Conservation (phyloP, 1,140 invertebrate genomes). For the Zaprionus nigranus region DNA sequence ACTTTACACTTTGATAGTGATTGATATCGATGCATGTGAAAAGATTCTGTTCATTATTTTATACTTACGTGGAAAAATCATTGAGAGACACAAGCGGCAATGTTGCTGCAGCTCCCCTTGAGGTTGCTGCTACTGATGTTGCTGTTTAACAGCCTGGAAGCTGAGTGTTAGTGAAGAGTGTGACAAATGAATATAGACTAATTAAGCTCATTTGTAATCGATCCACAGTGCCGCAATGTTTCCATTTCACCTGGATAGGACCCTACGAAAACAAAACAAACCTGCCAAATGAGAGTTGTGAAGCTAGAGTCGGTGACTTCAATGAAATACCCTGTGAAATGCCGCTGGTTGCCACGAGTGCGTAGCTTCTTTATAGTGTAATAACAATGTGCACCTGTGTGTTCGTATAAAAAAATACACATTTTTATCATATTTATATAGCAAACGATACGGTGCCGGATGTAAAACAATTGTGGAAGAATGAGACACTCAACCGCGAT, state of each 20-base stretch:
- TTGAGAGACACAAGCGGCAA: slow-evolving; percentile 42
- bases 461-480: slow-evolving; percentile 67
- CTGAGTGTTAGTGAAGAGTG: slow-evolving; percentile 54
- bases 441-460: slow-evolving; percentile 74
- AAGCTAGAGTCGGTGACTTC: slow-evolving; percentile 60
- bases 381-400: neutral
- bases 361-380: slow-evolving; percentile 4
- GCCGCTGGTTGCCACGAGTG: slow-evolving; percentile 68
- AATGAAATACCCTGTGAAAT: slow-evolving; percentile 72
- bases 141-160: slow-evolving; percentile 31
- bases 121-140: slow-evolving; percentile 42
- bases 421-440: slow-evolving; percentile 12
- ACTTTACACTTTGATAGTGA: slow-evolving; percentile 34
- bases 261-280: slow-evolving; percentile 69
- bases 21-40: neutral
- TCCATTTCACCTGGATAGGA: slow-evolving; percentile 79
- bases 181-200: neutral
- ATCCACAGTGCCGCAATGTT: slow-evolving; percentile 69
- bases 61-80: neutral
- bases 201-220: slow-evolving; percentile 6
- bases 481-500: slow-evolving; percentile 50
- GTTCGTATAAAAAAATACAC: neutral
- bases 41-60: neutral
- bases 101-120: slow-evolving; percentile 47
- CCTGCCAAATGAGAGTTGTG: slow-evolving; percentile 60